phyloP scores from a whole-genome alignment of 2,113 vertebrate genomes.

The Paradoxurus hermaphroditus region DNA sequence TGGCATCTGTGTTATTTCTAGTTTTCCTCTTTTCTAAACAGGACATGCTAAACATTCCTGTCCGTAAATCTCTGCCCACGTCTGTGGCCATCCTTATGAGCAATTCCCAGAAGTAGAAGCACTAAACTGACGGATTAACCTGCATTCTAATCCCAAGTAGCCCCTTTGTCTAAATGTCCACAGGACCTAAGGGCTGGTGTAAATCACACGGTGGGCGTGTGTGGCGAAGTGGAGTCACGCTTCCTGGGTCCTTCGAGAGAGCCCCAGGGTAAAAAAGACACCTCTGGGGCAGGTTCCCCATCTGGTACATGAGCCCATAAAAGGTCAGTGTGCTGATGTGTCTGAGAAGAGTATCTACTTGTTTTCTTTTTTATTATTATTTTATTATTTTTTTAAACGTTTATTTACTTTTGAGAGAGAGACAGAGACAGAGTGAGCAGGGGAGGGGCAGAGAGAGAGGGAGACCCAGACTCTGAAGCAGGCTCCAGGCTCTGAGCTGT shows the following conservation, averaged over 20 bases:
- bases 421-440: no score
- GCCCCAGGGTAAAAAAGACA: not conserved
- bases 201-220: not conserved
- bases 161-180: not conserved
- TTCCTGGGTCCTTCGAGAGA: not conserved
- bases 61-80: not conserved
- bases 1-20: not conserved
- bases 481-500: no score
- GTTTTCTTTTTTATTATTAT: no score
- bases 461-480: no score
- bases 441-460: no score
- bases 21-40: not conserved
- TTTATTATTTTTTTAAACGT: no score
- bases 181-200: not conserved
- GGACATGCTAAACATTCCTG: not conserved
- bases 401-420: no score
- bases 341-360: not conserved
- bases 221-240: not conserved
- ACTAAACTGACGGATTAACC: not conserved
- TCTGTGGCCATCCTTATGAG: not conserved
- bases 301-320: not conserved
- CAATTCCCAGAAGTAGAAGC: not conserved
- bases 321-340: not conserved
- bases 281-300: accelerated
- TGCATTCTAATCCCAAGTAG: not conserved